Base-by-base conservation (phyloP, 2,888 invertebrate genomes). In the Elegia similella region DNA sequence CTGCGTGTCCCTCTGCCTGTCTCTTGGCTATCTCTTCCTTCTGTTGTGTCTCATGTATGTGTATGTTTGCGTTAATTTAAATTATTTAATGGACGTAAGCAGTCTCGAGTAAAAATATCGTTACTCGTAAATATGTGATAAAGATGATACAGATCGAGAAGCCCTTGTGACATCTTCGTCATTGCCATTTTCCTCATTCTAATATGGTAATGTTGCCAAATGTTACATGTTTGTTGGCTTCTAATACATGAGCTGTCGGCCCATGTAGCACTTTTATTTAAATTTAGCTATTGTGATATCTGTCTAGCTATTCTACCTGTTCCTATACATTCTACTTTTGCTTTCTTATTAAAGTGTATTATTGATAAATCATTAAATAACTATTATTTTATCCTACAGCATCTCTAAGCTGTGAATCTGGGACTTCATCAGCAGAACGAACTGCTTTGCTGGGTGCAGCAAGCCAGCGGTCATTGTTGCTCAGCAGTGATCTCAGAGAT, bases 401-500 rank as follows among this genome's bases (percentile, higher is more conserved):
- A 72, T 95, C 95, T 62, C 86, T 95, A 67, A 95, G 94, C 74
- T 94, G 94, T 64, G 94, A 94, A 62, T 93, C 91, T 0, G 90
- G 79, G 46, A 93, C 91, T 7, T 94, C 94, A 1, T 88, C 94
- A 12, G 93, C 93, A 0, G 95, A 95, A 62, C 88, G 93, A 60
- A 94, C 95, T 0, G 95, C 95, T 0, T 76, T 94, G 15, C 93
- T 94, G 1, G 93, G 95, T 7, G 94, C 96, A 23, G 93, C 95
- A 52, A 96, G 96, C 47, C 96, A 96, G 67, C 95, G 96, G 66
- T 96, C 96, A 0, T 86, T 96, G 1, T 73, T 96, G 46, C 94
- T 96, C 89, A 94, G 95, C 55, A 95, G 95, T 70, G 96, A 96
- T 60, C 92, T 95, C n/a, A 94, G 96, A 71, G 97, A 97, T 76